Evolutionary conservation across 2,113 vertebrate species (phyloP).

Genomic region (Thamnaconus septentrionalis): DNA sequence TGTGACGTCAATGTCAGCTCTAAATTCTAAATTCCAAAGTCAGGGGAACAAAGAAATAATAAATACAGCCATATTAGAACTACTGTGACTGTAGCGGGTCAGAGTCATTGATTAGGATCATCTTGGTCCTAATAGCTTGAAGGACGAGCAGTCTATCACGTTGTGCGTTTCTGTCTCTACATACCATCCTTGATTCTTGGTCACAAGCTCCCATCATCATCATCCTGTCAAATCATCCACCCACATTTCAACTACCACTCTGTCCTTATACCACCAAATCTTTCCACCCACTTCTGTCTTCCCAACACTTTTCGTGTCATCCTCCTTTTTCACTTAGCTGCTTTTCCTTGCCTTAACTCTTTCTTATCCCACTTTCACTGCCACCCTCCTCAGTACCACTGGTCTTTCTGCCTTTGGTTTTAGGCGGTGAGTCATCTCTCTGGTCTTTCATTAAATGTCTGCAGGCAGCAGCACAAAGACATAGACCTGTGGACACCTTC

Average conservation of each 20-base stretch:
- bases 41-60: no score
- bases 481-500: slow-evolving; percentile 2
- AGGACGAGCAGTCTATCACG: no score
- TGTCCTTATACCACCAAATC: slow-evolving; percentile 19
- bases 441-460: slow-evolving; percentile 74
- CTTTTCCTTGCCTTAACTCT: background rate
- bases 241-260: slow-evolving; percentile 31
- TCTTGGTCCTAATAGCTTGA: no score
- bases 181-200: slow-evolving; percentile 3
- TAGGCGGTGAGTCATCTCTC: slow-evolving; percentile 60
- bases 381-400: slow-evolving; percentile 29
- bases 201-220: slow-evolving; percentile 26
- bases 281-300: slow-evolving; percentile 29
- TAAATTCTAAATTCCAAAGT: no score
- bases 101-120: no score
- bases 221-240: slow-evolving; percentile 30
- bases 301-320: slow-evolving; percentile 45
- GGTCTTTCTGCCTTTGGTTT: slow-evolving; percentile 45
- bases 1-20: no score
- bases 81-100: no score
- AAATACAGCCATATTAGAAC: no score
- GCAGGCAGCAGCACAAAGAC: slow-evolving; percentile 25
- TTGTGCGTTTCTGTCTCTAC: slow-evolving; percentile 1
- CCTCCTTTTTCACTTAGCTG: slow-evolving; percentile 7
- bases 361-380: background rate